These are phyloP conservation scores for Idaea aversata DNA, from an alignment of 2,888 invertebrate species.

Conservation along the genomic window DNA sequence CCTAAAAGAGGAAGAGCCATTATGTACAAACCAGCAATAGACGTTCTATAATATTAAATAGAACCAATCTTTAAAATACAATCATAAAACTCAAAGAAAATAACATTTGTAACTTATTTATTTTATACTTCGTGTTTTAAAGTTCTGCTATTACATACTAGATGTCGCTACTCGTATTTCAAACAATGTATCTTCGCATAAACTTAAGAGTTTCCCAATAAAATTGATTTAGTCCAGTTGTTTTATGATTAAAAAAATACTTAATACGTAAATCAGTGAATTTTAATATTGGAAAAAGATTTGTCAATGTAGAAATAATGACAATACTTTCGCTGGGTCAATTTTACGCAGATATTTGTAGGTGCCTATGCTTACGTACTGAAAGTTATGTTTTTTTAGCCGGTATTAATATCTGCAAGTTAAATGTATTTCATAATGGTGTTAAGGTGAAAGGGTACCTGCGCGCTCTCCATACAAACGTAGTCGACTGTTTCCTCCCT, in stretches of 20 bases:
- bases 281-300: not conserved
- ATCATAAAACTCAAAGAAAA: too few relatives aligned
- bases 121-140: not conserved
- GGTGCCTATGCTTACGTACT: not conserved
- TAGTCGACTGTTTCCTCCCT: too few relatives aligned
- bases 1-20: too few relatives aligned
- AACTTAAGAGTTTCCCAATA: not conserved
- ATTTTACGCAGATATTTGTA: too few relatives aligned
- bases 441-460: too few relatives aligned
- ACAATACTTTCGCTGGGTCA: not conserved
- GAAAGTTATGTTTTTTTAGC: not conserved
- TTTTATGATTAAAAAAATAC: not conserved
- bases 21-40: too few relatives aligned
- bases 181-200: not conserved
- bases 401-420: not conserved
- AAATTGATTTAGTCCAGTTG: not conserved
- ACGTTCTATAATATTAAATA: too few relatives aligned
- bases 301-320: not conserved
- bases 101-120: too few relatives aligned
- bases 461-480: too few relatives aligned
- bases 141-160: constrained; percentile 62
- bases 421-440: not conserved
- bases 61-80: too few relatives aligned
- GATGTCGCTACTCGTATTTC: constrained; percentile 57
- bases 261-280: not conserved